phyloP scores from a whole-genome alignment of 2,797 vertebrate species.

The Epinephelus awoara region DNA sequence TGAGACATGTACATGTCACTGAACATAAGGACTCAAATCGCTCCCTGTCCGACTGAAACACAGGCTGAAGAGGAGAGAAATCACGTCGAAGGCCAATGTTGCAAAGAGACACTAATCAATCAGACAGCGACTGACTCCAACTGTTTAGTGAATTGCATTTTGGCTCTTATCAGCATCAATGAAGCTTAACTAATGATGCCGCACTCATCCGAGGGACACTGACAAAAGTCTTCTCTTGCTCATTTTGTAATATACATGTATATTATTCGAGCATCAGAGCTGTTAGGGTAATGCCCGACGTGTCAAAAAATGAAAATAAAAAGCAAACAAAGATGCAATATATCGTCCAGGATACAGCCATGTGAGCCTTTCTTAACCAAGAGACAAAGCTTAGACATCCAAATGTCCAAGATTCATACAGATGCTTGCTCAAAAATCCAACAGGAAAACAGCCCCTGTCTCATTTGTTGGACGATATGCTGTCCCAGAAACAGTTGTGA shows the following conservation, averaged over 20 bases:
- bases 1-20: slow-evolving; percentile 32
- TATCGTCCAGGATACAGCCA: no score
- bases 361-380: no score
- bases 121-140: neutral
- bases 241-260: neutral
- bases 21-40: slow-evolving; percentile 18
- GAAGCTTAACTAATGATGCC: slow-evolving; percentile 39
- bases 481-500: no score
- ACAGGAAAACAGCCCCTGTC: no score
- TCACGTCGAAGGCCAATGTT: neutral
- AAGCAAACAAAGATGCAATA: no score
- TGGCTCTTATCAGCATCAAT: slow-evolving; percentile 6
- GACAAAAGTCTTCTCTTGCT: slow-evolving; percentile 6
- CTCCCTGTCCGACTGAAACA: neutral
- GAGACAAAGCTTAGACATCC: no score
- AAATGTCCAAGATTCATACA: no score
- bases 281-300: neutral
- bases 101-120: slow-evolving; percentile 15
- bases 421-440: no score
- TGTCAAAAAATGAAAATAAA: no score
- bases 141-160: slow-evolving; percentile 29
- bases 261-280: slow-evolving; percentile 25
- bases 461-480: no score
- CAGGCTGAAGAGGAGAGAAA: neutral
- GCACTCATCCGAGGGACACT: slow-evolving; percentile 22